A percentile compares a stretch with the other conserved stretches of the same genome.
These are phyloP conservation scores for Oncopeltus fasciatus DNA, from an alignment of 1,140 invertebrate genomes.

Conservation along the genomic window DNA sequence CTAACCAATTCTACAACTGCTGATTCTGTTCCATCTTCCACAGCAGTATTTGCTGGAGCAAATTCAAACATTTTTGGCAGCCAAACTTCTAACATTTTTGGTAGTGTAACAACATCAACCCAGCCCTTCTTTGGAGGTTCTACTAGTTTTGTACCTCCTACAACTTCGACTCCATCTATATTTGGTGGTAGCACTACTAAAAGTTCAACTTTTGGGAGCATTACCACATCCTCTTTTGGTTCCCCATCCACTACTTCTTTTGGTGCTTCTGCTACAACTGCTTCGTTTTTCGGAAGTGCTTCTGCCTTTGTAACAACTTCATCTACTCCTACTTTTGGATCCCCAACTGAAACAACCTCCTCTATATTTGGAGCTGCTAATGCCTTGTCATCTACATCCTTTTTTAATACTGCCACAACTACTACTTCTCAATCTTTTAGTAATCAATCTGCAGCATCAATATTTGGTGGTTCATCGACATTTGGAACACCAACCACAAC, in stretches of 20 bases:
- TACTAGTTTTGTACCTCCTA: background rate
- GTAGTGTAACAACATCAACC: too few species aligned
- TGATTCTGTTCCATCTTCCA: too few species aligned
- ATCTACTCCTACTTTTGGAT: conserved; percentile 6
- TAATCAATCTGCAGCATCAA: conserved; percentile 17
- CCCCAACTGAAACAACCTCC: background rate
- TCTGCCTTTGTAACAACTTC: background rate
- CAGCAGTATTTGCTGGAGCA: background rate
- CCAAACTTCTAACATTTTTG: too few species aligned
- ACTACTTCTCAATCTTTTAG: conserved; percentile 1
- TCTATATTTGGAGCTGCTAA: conserved; percentile 16
- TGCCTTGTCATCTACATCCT: conserved; percentile 12
- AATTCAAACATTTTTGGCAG: too few species aligned
- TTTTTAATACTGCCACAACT: conserved; percentile 9
- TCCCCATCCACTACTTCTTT: background rate
- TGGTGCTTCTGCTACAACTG: background rate
- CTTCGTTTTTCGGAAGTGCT: background rate
- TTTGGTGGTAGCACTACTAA: conserved; percentile 2
- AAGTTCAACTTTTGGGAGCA: background rate
- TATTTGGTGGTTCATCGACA: conserved; percentile 24
- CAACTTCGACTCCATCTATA: background rate
- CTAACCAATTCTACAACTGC: too few species aligned
- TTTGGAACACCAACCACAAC: conserved; percentile 5
- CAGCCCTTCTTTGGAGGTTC: too few species aligned
- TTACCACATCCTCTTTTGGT: background rate